Conservation (phyloP, 2,113 vertebrate genomes). For the Vimba vimba region DNA sequence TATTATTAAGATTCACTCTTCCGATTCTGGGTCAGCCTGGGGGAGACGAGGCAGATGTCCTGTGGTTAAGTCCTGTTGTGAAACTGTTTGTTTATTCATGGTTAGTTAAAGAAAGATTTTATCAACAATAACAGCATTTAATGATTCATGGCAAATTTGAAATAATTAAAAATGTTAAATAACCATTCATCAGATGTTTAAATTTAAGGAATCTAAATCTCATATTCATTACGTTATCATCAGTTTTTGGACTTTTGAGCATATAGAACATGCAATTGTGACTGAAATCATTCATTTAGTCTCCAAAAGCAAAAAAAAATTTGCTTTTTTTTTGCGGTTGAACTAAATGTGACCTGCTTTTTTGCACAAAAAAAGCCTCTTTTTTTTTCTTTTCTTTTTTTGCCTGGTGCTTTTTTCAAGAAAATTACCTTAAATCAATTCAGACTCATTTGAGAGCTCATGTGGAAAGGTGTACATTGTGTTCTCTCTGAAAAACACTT, state of each 20-base stretch:
- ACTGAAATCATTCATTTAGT: background rate
- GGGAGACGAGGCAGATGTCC: slow-evolving; percentile 38
- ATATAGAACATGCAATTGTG: background rate
- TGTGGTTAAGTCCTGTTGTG: background rate
- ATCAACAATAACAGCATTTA: background rate
- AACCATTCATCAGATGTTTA: no score
- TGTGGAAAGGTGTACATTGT: slow-evolving; percentile 17
- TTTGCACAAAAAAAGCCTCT: background rate
- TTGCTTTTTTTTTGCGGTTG: background rate
- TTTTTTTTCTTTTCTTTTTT: no score
- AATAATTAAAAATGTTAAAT: background rate
- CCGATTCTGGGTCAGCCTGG: slow-evolving; percentile 20
- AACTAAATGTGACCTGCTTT: background rate
- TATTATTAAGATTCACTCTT: slow-evolving; percentile 64
- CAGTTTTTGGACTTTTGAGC: background rate
- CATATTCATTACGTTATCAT: background rate
- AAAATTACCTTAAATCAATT: slow-evolving; percentile 12
- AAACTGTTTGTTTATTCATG: background rate
- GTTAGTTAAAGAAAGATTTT: background rate
- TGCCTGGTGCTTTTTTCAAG: background rate
- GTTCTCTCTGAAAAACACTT: slow-evolving; percentile 51
- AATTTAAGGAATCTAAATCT: no score
- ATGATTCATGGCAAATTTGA: background rate
- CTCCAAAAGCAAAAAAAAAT: no score
- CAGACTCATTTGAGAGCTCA: background rate